Conservation (phyloP, 92 coral and sea anemone genomes). For the Zoanthus sansibaricus region DNA sequence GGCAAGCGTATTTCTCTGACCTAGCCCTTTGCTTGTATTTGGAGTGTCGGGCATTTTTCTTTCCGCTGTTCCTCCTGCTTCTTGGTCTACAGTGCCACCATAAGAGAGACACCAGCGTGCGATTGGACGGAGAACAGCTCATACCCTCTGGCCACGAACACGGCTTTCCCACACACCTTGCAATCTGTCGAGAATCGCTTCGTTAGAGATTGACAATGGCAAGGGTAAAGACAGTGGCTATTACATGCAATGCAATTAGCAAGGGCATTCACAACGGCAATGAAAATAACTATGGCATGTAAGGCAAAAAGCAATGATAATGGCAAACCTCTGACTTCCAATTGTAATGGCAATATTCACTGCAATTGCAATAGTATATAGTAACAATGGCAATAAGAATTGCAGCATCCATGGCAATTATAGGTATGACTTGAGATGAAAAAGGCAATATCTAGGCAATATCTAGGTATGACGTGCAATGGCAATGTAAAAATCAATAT, state of each 20-base stretch:
- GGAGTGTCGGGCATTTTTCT: conserved; percentile 7
- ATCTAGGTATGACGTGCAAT: no score
- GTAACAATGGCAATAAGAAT: no score
- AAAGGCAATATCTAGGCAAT: no score
- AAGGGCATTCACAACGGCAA: not conserved
- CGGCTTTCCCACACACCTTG: conserved; percentile 68
- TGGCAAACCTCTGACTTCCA: no score
- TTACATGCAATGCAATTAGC: not conserved
- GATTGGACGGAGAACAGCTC: conserved; percentile 68
- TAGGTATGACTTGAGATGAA: no score
- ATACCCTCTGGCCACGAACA: conserved; percentile 75
- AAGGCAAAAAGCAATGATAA: no score
- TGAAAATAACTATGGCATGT: no score
- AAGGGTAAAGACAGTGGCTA: not conserved
- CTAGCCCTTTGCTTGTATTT: conserved; percentile 37
- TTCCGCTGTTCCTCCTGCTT: conserved; percentile 10
- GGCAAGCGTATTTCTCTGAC: conserved; percentile 36
- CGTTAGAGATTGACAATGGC: not conserved
- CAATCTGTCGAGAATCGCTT: conserved; percentile 61
- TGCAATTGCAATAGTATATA: no score
- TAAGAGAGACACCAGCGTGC: conserved; percentile 60
- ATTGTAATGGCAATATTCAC: no score
- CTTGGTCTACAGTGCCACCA: conserved; percentile 77
- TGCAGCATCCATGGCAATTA: no score
- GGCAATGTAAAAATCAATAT: no score